Evolutionary conservation across 2,888 invertebrate genomes (phyloP).

Genomic region (Parapristionchus giblindavisi): DNA sequence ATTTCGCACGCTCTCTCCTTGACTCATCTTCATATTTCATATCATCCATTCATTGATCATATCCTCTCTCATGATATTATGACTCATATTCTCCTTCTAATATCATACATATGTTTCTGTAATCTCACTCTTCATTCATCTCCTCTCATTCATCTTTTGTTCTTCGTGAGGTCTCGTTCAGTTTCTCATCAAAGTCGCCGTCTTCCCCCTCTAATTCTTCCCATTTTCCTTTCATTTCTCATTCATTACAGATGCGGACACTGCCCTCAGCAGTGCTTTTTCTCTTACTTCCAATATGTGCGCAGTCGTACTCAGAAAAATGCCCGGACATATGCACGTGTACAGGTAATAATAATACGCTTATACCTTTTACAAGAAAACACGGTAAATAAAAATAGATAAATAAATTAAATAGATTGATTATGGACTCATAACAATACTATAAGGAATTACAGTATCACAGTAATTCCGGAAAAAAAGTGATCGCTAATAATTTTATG

Average conservation of each 20-base stretch:
- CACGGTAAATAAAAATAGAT: too few relatives aligned
- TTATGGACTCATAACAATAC: too few relatives aligned
- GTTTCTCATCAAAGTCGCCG: background rate
- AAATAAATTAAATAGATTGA: too few relatives aligned
- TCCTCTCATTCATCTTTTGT: background rate
- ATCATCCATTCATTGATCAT: background rate
- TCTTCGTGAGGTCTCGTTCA: background rate
- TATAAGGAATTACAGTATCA: too few relatives aligned
- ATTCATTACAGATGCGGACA: background rate
- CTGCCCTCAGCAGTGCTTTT: background rate
- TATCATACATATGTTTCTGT: too few relatives aligned
- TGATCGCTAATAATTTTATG: too few relatives aligned
- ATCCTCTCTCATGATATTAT: background rate
- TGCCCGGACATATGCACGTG: constrained; percentile 27
- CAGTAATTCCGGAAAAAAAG: too few relatives aligned
- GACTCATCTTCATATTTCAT: background rate
- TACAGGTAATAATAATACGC: background rate
- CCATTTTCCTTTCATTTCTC: background rate
- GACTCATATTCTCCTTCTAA: too few relatives aligned
- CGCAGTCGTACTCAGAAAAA: constrained; percentile 18
- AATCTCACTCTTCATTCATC: background rate
- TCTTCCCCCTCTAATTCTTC: background rate
- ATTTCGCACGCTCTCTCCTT: background rate
- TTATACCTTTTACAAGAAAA: background rate
- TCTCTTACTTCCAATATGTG: background rate